These are phyloP conservation scores for Chaetops frenatus DNA, from an alignment of 2,113 vertebrate genomes.

Conservation along the genomic window DNA sequence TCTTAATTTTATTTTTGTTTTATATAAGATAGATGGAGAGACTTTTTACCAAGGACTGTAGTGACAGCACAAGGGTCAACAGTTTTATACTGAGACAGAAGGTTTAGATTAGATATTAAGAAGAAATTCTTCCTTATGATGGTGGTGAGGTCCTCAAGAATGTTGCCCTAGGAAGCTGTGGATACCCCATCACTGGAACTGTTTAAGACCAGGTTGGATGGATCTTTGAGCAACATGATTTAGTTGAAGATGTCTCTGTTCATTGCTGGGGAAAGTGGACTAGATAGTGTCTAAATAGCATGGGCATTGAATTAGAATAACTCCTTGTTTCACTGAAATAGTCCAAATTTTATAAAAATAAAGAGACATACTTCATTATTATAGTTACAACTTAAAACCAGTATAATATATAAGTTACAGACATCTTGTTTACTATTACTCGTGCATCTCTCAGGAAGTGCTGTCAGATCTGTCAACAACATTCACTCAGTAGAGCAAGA, in stretches of 20 bases:
- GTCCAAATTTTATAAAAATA: background rate
- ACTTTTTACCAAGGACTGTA: background rate
- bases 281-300: background rate
- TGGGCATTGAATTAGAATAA: background rate
- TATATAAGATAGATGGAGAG: fast-evolving
- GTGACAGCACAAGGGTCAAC: too few species aligned
- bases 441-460: background rate
- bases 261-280: fast-evolving
- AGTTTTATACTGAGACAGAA: background rate
- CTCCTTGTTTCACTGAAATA: background rate
- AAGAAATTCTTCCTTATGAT: background rate
- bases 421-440: background rate
- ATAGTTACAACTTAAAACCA: background rate
- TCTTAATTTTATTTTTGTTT: background rate
- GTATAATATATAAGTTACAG: background rate
- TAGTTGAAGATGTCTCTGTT: background rate
- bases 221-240: background rate
- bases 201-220: background rate
- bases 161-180: background rate
- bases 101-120: background rate
- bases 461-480: background rate
- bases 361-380: background rate
- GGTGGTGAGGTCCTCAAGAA: background rate
- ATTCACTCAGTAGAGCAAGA: background rate
- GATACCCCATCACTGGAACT: background rate